Conservation (phyloP, 2,113 vertebrate species). For the Narcine bancroftii region DNA sequence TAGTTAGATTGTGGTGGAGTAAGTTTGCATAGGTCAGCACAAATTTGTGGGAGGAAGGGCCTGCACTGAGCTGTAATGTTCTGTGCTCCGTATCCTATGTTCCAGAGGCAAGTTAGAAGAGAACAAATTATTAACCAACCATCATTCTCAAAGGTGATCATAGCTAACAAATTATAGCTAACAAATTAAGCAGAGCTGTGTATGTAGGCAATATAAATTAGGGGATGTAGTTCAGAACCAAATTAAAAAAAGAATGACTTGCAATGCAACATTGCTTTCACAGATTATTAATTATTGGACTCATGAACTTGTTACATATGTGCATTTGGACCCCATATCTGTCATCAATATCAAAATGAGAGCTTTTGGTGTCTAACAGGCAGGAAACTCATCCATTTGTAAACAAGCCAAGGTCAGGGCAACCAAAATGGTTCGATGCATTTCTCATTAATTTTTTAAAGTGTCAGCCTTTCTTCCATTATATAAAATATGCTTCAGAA, state of each 20-base stretch:
- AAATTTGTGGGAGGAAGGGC: no score
- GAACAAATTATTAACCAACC: slow-evolving; percentile 39
- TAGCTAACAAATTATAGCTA: slow-evolving; percentile 38
- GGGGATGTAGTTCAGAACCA: neutral
- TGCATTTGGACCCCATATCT: neutral
- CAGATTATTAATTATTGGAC: neutral
- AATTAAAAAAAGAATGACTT: neutral
- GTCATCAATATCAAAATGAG: neutral
- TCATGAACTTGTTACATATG: no score
- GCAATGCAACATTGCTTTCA: slow-evolving; percentile 39
- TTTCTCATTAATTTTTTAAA: neutral
- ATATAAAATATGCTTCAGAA: neutral
- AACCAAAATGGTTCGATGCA: neutral
- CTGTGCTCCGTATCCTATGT: no score
- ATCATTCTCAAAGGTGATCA: slow-evolving; percentile 42
- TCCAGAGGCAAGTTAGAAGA: slow-evolving; percentile 40
- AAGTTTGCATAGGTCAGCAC: no score
- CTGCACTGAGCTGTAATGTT: no score
- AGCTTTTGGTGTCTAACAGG: neutral
- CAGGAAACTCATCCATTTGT: neutral
- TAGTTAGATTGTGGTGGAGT: no score
- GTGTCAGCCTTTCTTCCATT: neutral
- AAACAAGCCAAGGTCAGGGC: neutral
- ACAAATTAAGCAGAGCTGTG: slow-evolving; percentile 38
- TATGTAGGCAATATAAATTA: neutral